These are phyloP conservation scores for Silurus glanis DNA, from an alignment of 2,113 vertebrate genomes.

Conservation along the genomic window DNA sequence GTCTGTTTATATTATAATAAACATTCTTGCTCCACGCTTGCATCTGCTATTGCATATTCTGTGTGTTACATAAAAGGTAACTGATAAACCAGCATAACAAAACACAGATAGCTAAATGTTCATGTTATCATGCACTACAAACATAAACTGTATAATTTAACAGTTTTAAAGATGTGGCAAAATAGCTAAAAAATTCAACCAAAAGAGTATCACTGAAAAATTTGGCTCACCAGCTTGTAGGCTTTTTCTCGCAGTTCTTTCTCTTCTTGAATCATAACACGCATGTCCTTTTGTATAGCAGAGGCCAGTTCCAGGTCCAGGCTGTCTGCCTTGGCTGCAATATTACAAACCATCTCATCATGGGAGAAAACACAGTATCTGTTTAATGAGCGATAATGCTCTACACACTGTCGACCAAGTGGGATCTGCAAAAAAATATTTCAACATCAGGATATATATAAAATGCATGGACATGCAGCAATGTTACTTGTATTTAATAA, in stretches of 20 bases:
- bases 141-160: background rate
- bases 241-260: constrained; percentile 78
- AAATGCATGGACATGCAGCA: background rate
- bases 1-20: background rate
- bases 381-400: constrained; percentile 88
- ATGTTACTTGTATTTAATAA: background rate
- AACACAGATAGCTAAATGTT: background rate
- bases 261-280: constrained; percentile 84
- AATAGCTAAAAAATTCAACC: background rate
- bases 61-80: constrained; percentile 1
- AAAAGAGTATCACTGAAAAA: background rate
- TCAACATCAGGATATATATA: background rate
- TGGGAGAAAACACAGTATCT: constrained; percentile 98
- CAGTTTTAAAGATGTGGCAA: background rate
- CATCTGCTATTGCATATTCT: too few species aligned
- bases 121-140: background rate
- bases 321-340: constrained; percentile 82
- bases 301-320: constrained; percentile 87
- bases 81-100: background rate
- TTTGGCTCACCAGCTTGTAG: constrained; percentile 80
- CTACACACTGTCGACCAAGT: constrained; percentile 86
- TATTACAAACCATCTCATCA: constrained; percentile 95
- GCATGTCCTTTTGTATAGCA: constrained; percentile 86
- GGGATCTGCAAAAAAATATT: constrained; percentile 76
- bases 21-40: too few species aligned